These are phyloP conservation scores for Spea hammondii DNA, from an alignment of 2,797 vertebrate species.

Conservation along the genomic window DNA sequence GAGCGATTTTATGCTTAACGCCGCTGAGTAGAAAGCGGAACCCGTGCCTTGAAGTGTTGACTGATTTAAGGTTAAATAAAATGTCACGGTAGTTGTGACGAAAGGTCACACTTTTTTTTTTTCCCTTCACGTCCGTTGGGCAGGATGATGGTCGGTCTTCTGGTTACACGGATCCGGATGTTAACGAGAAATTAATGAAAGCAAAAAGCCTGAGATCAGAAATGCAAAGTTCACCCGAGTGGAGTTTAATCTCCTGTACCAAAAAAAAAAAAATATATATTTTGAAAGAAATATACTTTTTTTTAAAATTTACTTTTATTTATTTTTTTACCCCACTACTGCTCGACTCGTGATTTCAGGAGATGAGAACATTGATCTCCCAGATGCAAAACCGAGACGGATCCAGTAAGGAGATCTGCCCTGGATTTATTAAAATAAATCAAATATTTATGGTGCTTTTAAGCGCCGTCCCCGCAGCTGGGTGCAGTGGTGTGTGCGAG, in stretches of 20 bases:
- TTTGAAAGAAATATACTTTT: background rate
- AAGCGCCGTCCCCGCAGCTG: constrained; percentile 35
- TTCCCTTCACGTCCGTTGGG: constrained; percentile 52
- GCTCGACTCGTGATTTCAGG: constrained; percentile 6
- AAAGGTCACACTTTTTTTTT: constrained; percentile 61
- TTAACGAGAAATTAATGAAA: constrained; percentile 12
- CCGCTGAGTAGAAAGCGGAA: constrained; percentile 1
- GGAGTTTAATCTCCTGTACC: constrained; percentile 21
- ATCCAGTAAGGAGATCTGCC: constrained; percentile 15
- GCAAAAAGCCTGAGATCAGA: constrained; percentile 12
- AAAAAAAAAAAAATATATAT: background rate
- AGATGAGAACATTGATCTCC: constrained; percentile 21
- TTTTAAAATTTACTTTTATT: background rate
- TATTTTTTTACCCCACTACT: background rate
- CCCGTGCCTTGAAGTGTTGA: background rate
- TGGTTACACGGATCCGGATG: constrained; percentile 2
- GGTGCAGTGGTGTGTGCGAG: constrained; percentile 37
- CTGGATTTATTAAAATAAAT: constrained; percentile 41
- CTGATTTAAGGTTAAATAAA: constrained; percentile 61
- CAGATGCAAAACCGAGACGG: constrained; percentile 19
- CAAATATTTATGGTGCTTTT: constrained; percentile 44
- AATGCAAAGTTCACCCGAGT: background rate
- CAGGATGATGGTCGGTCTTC: background rate
- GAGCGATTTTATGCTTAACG: constrained; percentile 8
- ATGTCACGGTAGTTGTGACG: constrained; percentile 60